phyloP scores from a whole-genome alignment of 2,797 vertebrate species.

The Poeciliopsis infans region DNA sequence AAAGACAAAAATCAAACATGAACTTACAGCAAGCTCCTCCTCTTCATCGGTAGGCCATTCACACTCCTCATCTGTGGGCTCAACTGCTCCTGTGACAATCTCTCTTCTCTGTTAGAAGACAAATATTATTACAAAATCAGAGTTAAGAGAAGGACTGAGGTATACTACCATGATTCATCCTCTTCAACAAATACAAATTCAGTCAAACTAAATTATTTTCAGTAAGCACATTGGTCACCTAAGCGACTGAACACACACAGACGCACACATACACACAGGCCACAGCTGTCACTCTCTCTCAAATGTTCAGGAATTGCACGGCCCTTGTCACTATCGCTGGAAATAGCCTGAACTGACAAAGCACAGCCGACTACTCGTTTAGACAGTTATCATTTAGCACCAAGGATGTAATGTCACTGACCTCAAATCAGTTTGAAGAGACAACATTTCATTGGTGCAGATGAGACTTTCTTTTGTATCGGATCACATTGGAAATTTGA shows the following conservation, averaged over 20 bases:
- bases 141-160: neutral
- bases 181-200: constrained; percentile 3
- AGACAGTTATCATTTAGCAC: constrained; percentile 74
- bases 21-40: constrained; percentile 92
- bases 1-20: constrained; percentile 7
- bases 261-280: constrained; percentile 12
- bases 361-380: constrained; percentile 67
- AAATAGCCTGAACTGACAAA: constrained; percentile 72
- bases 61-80: constrained; percentile 94
- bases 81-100: constrained; percentile 88
- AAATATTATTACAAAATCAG: neutral
- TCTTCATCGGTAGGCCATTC: constrained; percentile 97
- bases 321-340: constrained; percentile 70
- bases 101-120: constrained; percentile 85
- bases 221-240: constrained; percentile 21
- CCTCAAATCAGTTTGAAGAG: constrained; percentile 32
- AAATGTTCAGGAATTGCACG: constrained; percentile 51
- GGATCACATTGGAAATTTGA: neutral
- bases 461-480: neutral
- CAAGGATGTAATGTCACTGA: constrained; percentile 52
- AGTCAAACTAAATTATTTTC: constrained; percentile 30
- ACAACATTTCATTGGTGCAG: constrained; percentile 39
- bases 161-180: constrained; percentile 12
- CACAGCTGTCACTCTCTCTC: constrained; percentile 63
- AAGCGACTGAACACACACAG: neutral